phyloP scores from a whole-genome alignment of 1,140 invertebrate species.

The Theocolax elegans region DNA sequence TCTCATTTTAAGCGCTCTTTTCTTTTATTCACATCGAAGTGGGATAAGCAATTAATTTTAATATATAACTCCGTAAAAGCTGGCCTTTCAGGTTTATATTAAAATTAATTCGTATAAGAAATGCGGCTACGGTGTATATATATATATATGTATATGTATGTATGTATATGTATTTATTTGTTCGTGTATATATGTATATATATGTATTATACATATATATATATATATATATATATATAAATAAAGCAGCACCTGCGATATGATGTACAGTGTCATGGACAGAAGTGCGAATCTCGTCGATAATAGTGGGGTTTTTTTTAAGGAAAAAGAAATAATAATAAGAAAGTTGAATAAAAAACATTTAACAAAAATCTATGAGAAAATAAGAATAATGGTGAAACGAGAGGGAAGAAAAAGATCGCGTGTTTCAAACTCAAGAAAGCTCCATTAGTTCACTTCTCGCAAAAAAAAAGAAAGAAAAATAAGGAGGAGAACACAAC shows the following conservation, averaged over 20 bases:
- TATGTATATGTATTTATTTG: too few species aligned
- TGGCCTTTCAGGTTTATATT: constrained; percentile 59
- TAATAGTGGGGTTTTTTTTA: constrained; percentile 36
- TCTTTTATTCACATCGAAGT: constrained; percentile 10
- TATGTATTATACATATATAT: too few species aligned
- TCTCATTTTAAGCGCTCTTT: not conserved
- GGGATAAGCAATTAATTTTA: constrained; percentile 56
- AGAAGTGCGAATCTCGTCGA: constrained; percentile 38
- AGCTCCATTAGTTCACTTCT: constrained; percentile 18
- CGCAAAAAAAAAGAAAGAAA: constrained; percentile 3
- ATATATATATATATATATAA: too few species aligned
- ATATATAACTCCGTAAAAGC: constrained; percentile 55
- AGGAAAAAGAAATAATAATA: too few species aligned
- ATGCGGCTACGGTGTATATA: constrained; percentile 29
- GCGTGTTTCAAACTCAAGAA: constrained; percentile 3
- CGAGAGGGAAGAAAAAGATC: constrained; percentile 1
- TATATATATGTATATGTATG: too few species aligned
- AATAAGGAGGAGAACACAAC: not conserved
- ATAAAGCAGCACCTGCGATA: constrained; percentile 30
- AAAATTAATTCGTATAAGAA: constrained; percentile 51
- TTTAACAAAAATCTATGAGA: constrained; percentile 28
- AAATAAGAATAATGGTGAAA: constrained; percentile 11
- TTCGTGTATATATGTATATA: too few species aligned
- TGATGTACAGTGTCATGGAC: constrained; percentile 36
- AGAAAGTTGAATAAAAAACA: constrained; percentile 32